A percentile compares a stretch with the other conserved stretches of the same genome.
These are phyloP conservation scores for Panthera uncia DNA, from an alignment of 2,113 vertebrate genomes.

Conservation along the genomic window DNA sequence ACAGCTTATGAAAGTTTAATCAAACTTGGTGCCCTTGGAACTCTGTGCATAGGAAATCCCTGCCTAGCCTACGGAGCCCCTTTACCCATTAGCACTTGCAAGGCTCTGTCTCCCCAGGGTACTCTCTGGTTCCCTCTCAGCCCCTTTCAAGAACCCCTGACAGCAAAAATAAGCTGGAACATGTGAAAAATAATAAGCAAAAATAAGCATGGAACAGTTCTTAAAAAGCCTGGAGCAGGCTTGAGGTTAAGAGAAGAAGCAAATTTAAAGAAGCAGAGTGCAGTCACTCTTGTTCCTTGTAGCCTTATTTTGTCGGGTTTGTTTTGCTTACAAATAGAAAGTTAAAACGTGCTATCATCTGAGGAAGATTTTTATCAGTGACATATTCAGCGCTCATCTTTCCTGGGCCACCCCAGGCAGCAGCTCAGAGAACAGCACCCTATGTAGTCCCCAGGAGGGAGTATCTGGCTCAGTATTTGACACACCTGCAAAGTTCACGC, in stretches of 20 bases:
- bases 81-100: not conserved
- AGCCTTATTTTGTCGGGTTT: too few species aligned
- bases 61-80: not conserved
- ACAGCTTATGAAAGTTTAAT: not conserved
- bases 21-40: not conserved
- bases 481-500: not conserved
- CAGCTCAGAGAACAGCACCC: not conserved
- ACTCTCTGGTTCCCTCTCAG: not conserved
- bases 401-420: not conserved
- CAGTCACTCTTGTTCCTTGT: not conserved
- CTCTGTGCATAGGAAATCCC: not conserved
- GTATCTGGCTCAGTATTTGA: not conserved
- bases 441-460: not conserved
- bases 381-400: not conserved
- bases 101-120: not conserved
- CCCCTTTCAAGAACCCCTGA: not conserved
- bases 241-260: not conserved
- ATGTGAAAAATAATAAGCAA: too few species aligned
- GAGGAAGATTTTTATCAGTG: not conserved
- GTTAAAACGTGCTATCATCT: not conserved
- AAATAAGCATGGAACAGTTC: fast-evolving
- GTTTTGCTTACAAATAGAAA: not conserved
- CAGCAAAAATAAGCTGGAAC: not conserved
- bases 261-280: not conserved
- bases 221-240: too few species aligned